Base-by-base conservation (phyloP, 2,113 vertebrate genomes). In the Thermophis baileyi region DNA sequence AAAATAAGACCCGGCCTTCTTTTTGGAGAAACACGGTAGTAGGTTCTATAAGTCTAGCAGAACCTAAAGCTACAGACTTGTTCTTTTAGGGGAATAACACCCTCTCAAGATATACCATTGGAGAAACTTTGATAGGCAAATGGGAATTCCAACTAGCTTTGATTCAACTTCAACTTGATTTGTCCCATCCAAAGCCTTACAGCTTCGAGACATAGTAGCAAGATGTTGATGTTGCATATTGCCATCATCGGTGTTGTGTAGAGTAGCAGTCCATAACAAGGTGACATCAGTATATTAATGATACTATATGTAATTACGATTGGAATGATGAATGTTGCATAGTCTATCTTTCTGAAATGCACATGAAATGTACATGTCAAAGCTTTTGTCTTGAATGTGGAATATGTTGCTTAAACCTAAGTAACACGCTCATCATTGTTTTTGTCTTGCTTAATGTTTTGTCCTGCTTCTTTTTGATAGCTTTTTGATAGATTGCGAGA, bases 401-500 rank as follows among this genome's bases (percentile, higher is more conserved):
- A n/a, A 40, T 57, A 4, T 27, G 8, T 22, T 30, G 57, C 25
- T 35, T 91, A 49, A 81, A 12, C 27, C 30, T 91, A 50, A 88
- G 30, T 81, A 81, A 81, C 10, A 81, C 50, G 35, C 60, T 20
- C 27, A 49, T 88, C 40, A 24, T 24, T 5, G 7, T 87, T 10
- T 25, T 91, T 12, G 25, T 12, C 30, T 53, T 60, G 55, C 5
- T 92, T 40, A 88, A 50, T 25, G 92, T 90, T 90, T 57, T 47
- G 4, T 89, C 1, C 0, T 91, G 0, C 30, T 91, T 87, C 93
- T 50, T 87, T 95, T 95, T 95, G 87, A 93, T 96, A 99, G 99
- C 97, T 99, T 90, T 99, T 99, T 96, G 99, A 99, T 95, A 98
- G 97, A 93, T 94, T 99, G 95, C 98, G 98, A 96, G 98, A 98